Conservation (phyloP, 2,113 vertebrate genomes). For the Ammodytes dubius region DNA sequence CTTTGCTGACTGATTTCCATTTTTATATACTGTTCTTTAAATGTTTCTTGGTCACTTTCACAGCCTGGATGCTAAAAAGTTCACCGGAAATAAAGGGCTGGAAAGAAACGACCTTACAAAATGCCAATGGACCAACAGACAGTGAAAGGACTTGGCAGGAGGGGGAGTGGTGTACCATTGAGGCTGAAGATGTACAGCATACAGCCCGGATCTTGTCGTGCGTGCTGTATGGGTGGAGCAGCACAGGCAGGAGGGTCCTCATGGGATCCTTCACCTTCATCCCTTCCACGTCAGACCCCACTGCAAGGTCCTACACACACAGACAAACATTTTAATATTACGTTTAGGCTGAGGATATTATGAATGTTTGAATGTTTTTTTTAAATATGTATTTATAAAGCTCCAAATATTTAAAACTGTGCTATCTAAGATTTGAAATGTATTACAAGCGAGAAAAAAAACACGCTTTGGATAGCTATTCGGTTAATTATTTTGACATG, state of each 20-base stretch:
- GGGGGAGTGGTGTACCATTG: constrained; percentile 84
- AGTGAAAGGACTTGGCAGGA: neutral
- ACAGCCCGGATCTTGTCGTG: constrained; percentile 96
- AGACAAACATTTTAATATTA: neutral
- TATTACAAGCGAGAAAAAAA: no score
- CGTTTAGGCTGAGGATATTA: neutral
- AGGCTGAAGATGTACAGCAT: constrained; percentile 96
- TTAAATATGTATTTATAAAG: neutral
- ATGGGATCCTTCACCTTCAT: constrained; percentile 95
- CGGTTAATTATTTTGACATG: no score
- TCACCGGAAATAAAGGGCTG: neutral
- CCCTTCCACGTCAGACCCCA: constrained; percentile 93
- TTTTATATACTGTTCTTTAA: neutral
- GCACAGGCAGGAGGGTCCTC: constrained; percentile 95
- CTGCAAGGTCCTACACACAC: constrained; percentile 91
- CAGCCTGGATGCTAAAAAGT: neutral
- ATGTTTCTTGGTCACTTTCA: neutral
- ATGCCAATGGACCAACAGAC: neutral
- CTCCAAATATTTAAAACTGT: neutral
- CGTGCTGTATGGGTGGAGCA: constrained; percentile 88
- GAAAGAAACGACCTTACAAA: neutral
- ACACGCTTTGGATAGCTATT: no score
- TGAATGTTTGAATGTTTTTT: neutral
- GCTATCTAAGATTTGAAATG: no score
- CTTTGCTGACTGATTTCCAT: neutral